Base-by-base conservation (phyloP, 2,888 invertebrate species). In the Dryobota labecula region DNA sequence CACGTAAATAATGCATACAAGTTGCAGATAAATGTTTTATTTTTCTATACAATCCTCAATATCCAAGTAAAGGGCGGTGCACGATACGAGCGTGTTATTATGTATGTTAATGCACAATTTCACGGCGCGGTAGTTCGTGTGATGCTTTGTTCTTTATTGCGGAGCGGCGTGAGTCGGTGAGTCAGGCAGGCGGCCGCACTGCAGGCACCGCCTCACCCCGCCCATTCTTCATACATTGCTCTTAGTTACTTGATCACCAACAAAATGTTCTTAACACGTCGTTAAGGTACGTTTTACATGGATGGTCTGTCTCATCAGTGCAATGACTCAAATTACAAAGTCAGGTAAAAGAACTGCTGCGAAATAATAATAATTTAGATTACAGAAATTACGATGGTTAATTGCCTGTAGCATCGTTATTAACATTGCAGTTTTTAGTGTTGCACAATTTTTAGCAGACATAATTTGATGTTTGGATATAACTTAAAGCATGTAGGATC, bases 101-200 rank as follows among this genome's bases (percentile, higher is more conserved):
- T 73, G 78, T 86, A 89, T 87, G 84, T 84, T 83, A 89, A 89
- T 89, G 84, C 78, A 70, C 68, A 84, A 85, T 90, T 89, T 87
- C 86, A 86, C 82, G 87, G 87, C 76, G 82, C 84, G 73, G 71
- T 83, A 84, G 82, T 83, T 83, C 80, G 80, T 78, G 74, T 82
- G 85, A 74, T 84, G 89, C 87, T 88, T 89, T 89, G 79, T 88
- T 80, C 78, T 85, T 84, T 73, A 78, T 73, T 77, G 78, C 85
- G 79, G 76, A 18, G 62, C 49, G 61, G 33, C 65, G 38, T 5
- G 18, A 33, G 61, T 11, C 65, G 54, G 80, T 88, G 89, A 87
- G 82, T 88, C 87, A 87, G 79, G 77, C 84, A 74, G 72, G 82
- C 79, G 86, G 85, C 33, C 71, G 76, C 80, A 47, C 69, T 60